These are phyloP conservation scores for Operophtera brumata DNA, from an alignment of 2,888 invertebrate genomes.

Conservation along the genomic window DNA sequence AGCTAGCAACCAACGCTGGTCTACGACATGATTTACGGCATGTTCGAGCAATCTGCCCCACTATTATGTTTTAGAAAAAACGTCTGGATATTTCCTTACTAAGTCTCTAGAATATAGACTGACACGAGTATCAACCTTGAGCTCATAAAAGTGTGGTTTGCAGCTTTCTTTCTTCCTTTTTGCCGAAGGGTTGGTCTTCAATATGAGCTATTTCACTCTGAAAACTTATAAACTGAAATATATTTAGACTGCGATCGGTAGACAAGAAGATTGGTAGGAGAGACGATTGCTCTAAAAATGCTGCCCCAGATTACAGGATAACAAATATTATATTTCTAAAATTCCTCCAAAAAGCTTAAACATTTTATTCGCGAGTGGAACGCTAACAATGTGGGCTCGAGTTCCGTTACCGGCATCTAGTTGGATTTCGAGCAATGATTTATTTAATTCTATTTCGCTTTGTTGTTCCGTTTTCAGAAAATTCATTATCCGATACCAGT, in stretches of 20 bases:
- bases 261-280: neutral
- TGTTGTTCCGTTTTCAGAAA: constrained; percentile 19
- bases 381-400: constrained; percentile 18
- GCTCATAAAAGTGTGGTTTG: too few species aligned
- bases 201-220: neutral
- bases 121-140: too few species aligned
- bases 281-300: neutral
- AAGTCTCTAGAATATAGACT: too few species aligned
- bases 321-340: constrained; percentile 1
- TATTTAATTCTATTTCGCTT: constrained; percentile 23
- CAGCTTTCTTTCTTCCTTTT: too few species aligned
- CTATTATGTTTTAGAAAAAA: too few species aligned
- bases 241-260: neutral
- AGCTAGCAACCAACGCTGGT: too few species aligned
- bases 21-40: too few species aligned
- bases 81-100: too few species aligned
- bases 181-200: too few species aligned
- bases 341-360: neutral
- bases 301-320: neutral
- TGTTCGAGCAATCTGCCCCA: too few species aligned
- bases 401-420: constrained; percentile 12
- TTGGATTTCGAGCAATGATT: constrained; percentile 21
- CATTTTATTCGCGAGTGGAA: constrained; percentile 32
- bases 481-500: constrained; percentile 16
- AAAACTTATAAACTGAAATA: neutral